phyloP scores from a whole-genome alignment of 2,113 vertebrate genomes.

The Protobothrops flavoviridis region DNA sequence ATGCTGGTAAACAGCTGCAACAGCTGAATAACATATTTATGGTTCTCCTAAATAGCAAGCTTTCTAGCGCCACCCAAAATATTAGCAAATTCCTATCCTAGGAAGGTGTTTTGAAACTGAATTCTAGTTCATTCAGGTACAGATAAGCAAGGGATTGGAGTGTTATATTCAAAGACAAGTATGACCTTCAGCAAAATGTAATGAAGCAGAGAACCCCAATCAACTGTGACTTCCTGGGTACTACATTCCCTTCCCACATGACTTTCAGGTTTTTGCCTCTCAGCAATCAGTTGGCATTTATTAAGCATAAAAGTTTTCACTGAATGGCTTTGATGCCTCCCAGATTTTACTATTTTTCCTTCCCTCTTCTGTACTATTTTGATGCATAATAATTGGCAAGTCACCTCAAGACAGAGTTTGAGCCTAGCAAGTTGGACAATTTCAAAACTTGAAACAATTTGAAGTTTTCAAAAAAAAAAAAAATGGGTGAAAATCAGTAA shows the following conservation, averaged over 20 bases:
- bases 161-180: neutral
- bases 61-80: neutral
- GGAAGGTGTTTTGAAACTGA: neutral
- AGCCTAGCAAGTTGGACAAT: neutral
- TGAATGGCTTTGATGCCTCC: neutral
- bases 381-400: neutral
- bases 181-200: neutral
- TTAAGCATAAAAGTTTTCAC: neutral
- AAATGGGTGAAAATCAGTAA: neutral
- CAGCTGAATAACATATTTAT: neutral
- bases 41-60: neutral
- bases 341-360: neutral
- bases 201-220: neutral
- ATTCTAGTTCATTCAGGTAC: neutral
- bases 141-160: neutral
- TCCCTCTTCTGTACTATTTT: neutral
- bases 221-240: neutral
- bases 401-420: neutral
- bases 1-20: neutral
- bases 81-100: neutral
- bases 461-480: neutral
- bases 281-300: neutral
- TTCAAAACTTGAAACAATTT: neutral
- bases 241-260: neutral
- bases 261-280: neutral